These are phyloP conservation scores for Poecilia latipinna DNA, from an alignment of 2,113 vertebrate genomes.

Conservation along the genomic window DNA sequence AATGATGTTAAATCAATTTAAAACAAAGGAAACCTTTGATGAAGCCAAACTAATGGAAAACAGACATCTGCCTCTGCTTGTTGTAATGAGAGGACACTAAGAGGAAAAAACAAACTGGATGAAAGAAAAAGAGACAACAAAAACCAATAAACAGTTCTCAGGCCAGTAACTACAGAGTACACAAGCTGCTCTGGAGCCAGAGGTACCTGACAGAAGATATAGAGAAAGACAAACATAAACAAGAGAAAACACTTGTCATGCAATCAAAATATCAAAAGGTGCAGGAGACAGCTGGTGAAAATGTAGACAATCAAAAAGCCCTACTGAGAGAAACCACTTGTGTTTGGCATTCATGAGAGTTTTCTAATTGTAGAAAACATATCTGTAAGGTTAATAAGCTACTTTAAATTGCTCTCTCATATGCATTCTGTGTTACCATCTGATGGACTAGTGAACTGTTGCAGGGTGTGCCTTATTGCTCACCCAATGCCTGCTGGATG, in stretches of 20 bases:
- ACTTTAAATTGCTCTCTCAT: no score
- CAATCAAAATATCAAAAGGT: background rate
- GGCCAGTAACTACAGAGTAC: background rate
- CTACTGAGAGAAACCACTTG: background rate
- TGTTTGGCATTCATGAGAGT: no score
- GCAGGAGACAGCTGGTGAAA: background rate
- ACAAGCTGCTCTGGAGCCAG: background rate
- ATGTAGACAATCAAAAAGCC: background rate
- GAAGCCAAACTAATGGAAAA: background rate
- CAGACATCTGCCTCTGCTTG: background rate
- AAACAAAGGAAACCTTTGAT: background rate
- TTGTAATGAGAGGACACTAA: background rate
- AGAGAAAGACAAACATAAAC: background rate
- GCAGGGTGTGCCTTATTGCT: no score
- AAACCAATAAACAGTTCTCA: background rate
- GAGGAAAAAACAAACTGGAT: background rate
- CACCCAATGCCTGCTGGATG: no score
- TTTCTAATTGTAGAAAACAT: background rate
- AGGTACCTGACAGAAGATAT: background rate
- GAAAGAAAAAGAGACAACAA: constrained; percentile 1
- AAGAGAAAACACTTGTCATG: background rate
- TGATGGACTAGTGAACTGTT: no score
- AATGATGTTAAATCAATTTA: background rate
- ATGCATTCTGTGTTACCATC: no score
- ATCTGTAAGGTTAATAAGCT: no score